Base-by-base conservation (phyloP, 2,113 vertebrate genomes). In the Pollachius pollachius region DNA sequence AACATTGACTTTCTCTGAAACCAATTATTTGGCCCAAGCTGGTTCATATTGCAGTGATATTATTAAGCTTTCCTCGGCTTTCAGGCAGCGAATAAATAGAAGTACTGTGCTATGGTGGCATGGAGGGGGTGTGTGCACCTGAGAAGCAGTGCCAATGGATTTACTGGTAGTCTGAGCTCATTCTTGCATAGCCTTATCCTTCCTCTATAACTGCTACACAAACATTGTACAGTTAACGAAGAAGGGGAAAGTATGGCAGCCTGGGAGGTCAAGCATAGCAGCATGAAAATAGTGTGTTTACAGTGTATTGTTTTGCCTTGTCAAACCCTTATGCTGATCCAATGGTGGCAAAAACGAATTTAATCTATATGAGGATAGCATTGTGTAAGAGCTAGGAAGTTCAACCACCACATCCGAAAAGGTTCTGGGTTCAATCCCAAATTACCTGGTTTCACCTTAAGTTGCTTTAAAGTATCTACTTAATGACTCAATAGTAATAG, bases 241-340 rank as follows among this genome's bases (percentile, higher is more conserved):
- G 52, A 67, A 65, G 64, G 65, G 16, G 23, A 56, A 25, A 16
- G 7, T 76, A 75, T 37, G 52, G 23, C 54, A 19, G 48, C 61
- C 27, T 70, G 59, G 41, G 61, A 27, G 4, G 25, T 68, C 62
- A 52, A 78, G 67, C 17, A 15, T 41, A 75, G 70, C 71, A 54
- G 70, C 76, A 71, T 64, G 68, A 86, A 86, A 80, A 82, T 65
- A 64, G 52, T 60, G 70, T 83, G 71, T 86, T 83, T 79, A 80
- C 69, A 78, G 69, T 48, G 41, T 48, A 48, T 48, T 48, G 11
- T 48, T 48, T 48, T 9, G 41, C 41, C 41, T 48, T 48, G 41
- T 48, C 41, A 1, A 48, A 48, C 41, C 41, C 41, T 48, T 48
- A 48, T 48, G 41, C 41, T 48, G 41, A 48, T 9, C 41, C 8